Evolutionary conservation across 2,888 invertebrate species (phyloP), one percentile per base, ranked within the genome.

Genomic region (Amphipoea lucens): DNA sequence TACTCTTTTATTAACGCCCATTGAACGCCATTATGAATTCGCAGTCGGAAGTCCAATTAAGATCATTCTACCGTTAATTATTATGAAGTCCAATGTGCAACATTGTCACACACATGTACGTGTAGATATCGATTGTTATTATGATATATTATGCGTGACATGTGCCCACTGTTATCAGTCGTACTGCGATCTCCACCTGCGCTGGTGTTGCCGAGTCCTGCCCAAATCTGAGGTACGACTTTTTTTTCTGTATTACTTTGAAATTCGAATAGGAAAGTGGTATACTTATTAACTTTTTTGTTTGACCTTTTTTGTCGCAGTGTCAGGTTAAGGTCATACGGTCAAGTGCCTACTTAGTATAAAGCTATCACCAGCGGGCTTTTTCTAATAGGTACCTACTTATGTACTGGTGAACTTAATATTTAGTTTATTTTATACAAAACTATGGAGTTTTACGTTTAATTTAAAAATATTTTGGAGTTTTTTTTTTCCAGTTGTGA

Each of bases 131-230:
- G 86, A 83, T 87, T 80, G 81, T 86, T 87, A 78, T 87, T 84
- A 82, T 85, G 84, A 82, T 87, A 83, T 79, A 85, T 81, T 79
- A 85, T 81, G 76, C 57, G 68, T 87, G 81, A 85, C 83, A 82
- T 80, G 79, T 74, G 74, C 72, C 76, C 60, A 76, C 72, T 81
- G 84, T 89, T 91, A 91, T 92, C 92, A 92, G 91, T 91, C 79
- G 88, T 78, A 79, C 73, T 84, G 78, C 82, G 78, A 86, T 89
- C 90, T 89, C 81, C 89, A 90, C 88, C 87, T 88, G 90, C 62
- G 81, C 76, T 87, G 88, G 81, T 84, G 81, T 81, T 84, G 83
- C 74, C 51, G 78, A 62, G 60, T 78, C 74, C n/a, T 67, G 71
- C 69, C 69, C 54, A 72, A 73, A 62, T 57, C 74, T 79, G 78